A percentile compares a stretch with the other conserved stretches of the same genome.
These are phyloP conservation scores for Catharus ustulatus DNA, from an alignment of 2,797 vertebrate species.

Conservation along the genomic window DNA sequence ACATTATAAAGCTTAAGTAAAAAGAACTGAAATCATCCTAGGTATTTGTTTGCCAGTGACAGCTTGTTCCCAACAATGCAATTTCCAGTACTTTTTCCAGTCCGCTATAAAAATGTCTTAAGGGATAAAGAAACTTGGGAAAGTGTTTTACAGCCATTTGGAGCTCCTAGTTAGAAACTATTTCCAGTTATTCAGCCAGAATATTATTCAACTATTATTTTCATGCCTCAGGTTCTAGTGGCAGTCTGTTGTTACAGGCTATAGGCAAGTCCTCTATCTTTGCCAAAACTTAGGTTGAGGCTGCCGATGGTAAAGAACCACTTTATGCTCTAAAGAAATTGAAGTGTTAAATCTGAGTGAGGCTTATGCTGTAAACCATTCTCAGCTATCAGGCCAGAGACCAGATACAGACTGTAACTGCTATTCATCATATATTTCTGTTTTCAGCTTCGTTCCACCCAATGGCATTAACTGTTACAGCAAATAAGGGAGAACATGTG, in stretches of 20 bases:
- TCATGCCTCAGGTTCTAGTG: neutral
- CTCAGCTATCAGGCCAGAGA: neutral
- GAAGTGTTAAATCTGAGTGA: neutral
- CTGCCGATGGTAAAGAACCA: neutral
- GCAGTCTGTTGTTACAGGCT: neutral
- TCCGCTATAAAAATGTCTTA: neutral
- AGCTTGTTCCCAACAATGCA: neutral
- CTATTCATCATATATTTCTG: neutral
- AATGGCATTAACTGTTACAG: conserved; percentile 83
- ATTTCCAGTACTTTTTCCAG: neutral
- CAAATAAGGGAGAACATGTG: conserved; percentile 82
- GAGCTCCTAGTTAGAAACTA: neutral
- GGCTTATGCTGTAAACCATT: neutral
- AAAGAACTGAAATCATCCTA: neutral
- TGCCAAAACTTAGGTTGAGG: neutral
- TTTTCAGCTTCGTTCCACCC: conserved; percentile 84
- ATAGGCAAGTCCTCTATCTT: neutral
- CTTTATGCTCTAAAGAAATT: neutral
- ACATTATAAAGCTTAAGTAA: neutral
- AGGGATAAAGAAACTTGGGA: neutral
- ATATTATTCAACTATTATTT: neutral
- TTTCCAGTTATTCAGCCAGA: neutral
- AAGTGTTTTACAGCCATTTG: neutral
- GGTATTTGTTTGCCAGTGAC: neutral
- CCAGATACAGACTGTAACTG: neutral